phyloP scores from a whole-genome alignment of 2,113 vertebrate genomes.

The Eulemur rufifrons region DNA sequence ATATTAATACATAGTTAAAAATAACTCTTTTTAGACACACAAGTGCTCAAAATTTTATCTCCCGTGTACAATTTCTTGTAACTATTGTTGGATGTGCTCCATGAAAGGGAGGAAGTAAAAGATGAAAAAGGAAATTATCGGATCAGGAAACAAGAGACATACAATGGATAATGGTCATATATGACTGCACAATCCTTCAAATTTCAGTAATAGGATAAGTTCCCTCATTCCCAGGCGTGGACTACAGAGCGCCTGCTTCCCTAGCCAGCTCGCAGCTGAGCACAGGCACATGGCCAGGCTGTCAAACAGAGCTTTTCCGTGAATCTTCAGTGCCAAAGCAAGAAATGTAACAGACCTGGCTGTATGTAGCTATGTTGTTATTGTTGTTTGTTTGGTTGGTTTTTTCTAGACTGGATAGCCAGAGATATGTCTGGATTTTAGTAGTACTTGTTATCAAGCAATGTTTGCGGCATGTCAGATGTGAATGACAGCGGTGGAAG shows the following conservation, averaged over 20 bases:
- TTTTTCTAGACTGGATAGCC: neutral
- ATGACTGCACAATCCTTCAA: neutral
- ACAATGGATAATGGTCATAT: neutral
- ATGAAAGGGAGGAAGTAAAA: neutral
- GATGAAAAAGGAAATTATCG: neutral
- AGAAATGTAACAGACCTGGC: neutral
- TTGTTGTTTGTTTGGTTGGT: neutral
- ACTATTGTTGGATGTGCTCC: neutral
- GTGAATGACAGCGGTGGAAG: neutral
- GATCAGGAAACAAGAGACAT: neutral
- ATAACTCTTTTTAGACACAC: conserved; percentile 31
- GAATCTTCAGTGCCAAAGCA: neutral
- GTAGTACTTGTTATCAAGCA: neutral
- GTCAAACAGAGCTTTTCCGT: neutral
- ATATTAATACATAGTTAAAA: conserved; percentile 30
- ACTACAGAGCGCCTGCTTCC: neutral
- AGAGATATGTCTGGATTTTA: neutral
- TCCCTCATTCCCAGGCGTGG: neutral
- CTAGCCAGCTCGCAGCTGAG: neutral
- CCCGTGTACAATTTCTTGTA: neutral
- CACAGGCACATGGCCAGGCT: neutral
- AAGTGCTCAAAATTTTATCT: neutral
- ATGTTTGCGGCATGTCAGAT: neutral
- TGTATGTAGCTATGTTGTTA: neutral
- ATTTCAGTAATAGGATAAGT: neutral